Evolutionary conservation across 2,797 vertebrate genomes (phyloP), one percentile per base, ranked within the genome.

Genomic region (Gymnocypris eckloni): DNA sequence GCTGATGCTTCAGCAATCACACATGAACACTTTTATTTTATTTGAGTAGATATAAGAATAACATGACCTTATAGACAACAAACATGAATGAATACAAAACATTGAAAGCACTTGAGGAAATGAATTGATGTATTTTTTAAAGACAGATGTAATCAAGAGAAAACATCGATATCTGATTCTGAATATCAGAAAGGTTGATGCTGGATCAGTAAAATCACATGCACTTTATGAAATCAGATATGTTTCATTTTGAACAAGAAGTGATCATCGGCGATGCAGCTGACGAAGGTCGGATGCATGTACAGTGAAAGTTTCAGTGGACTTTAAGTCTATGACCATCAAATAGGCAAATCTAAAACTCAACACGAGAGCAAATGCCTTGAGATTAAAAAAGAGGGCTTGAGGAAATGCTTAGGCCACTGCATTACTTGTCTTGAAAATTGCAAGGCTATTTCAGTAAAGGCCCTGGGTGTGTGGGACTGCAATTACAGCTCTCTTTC

Each of bases 211-310:
- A 91, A 92, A 93, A 93, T 92, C 88, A 90, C 92, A 94, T 90
- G 85, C 92, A 91, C 88, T 86, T 92, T 92, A 93, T 94, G 93
- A 92, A 94, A 93, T 91, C 93, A 92, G 90, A 93, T 92, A 92
- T 45, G 94, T 91, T 86, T 92, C 88, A 93, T 92, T 93, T 93
- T 94, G 91, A 93, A 94, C 87, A 94, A 93, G 92, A 93, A 94
- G 8, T 22, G 54, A 59, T 59, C 22, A 59, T 10, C 54, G 1
- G 20, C 20, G 22, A 59, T 12, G 95, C 92, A 93, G 94, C 92
- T 93, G 90, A 75, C 91, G 93, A 94, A 94, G 93, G 91, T 93
- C 92, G 92, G 88, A 92, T 90, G 22, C 33, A 22, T 87, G 89
- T 87, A 16, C 85, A 88, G 37, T 3, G 12, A 25, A 41, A 22